phyloP scores from a whole-genome alignment of 2,888 invertebrate genomes.

The Didymodactylos carnosus region DNA sequence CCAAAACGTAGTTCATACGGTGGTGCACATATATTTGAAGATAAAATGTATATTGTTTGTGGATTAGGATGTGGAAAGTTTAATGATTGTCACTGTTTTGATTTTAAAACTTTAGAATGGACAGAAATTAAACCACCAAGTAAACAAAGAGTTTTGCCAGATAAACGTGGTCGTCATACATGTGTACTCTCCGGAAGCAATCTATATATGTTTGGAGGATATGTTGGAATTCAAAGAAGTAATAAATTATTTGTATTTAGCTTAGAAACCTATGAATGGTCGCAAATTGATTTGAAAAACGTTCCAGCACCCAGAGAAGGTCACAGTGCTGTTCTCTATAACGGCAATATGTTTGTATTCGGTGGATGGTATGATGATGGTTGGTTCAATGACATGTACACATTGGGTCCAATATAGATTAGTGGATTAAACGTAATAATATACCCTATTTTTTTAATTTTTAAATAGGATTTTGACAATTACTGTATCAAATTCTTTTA shows the following conservation, averaged over 20 bases:
- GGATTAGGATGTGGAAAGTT: not conserved
- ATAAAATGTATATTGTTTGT: not conserved
- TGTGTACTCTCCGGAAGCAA: not conserved
- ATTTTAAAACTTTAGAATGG: not conserved
- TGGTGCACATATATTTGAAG: not conserved
- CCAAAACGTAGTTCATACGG: not conserved
- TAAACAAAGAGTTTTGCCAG: not conserved
- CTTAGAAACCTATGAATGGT: not conserved
- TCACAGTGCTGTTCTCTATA: not conserved
- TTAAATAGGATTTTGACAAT: too few species aligned
- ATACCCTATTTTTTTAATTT: too few species aligned
- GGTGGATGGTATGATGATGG: not conserved
- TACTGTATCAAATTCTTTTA: too few species aligned
- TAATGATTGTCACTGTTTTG: not conserved
- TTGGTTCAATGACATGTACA: not conserved
- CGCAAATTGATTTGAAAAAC: not conserved
- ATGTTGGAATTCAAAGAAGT: not conserved
- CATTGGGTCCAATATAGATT: not conserved
- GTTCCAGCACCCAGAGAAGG: not conserved
- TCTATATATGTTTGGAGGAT: not conserved
- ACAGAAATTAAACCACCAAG: not conserved
- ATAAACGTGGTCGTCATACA: not conserved
- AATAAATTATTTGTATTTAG: not conserved
- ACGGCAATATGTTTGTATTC: not conserved
- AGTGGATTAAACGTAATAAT: too few species aligned